Base-by-base conservation (phyloP, 2,113 vertebrate genomes). In the Phalacrocorax carbo region DNA sequence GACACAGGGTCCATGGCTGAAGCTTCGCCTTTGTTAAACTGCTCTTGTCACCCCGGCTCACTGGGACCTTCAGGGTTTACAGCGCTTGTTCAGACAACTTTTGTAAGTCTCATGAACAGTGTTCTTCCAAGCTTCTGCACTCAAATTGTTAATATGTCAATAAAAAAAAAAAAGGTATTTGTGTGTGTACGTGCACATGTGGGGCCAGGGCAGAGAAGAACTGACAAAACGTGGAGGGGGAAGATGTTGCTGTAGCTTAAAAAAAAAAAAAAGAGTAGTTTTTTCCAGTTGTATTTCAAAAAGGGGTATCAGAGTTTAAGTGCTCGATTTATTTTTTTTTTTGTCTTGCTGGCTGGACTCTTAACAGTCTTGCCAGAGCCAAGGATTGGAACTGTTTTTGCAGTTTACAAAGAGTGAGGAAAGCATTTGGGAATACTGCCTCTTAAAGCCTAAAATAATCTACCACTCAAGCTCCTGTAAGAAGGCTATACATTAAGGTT, bases 401-500 rank as follows among this genome's bases (percentile, higher is more conserved):
- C 87, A 91, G 78, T 72, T 91, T 89, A 96, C 14, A 2, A 83
- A 83, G 57, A 92, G 32, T 19, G 71, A 88, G 88, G 89, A 87
- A 91, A 91, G 58, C 40, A 10, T 65, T 94, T 91, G 93, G 84
- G 73, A 97, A 94, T 65, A 72, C 11, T 66, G 88, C 72, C 88
- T 79, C 80, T 84, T 88, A 86, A 94, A 92, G 76, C 30, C 61
- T 75, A 65, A 87, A 94, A 69, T 64, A 68, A 94, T 40, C 73
- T 42, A 72, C 66, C 66, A 25, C 70, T 91, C 83, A 12, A 89
- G 49, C 73, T 79, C 65, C 93, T 85, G 40, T 65, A 85, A 65
- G 89, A 58, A 72, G 26, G 10, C 70, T 60, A 57, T 58, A 82
- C 7, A 11, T 79, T 72, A 69, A 70, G 40, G 62, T n/a, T 66